Percentiles rank a stretch among this genome's conserved stretches.
Evolutionary conservation across 2,888 invertebrate species (phyloP).

Genomic region (Ochropleura plecta): DNA sequence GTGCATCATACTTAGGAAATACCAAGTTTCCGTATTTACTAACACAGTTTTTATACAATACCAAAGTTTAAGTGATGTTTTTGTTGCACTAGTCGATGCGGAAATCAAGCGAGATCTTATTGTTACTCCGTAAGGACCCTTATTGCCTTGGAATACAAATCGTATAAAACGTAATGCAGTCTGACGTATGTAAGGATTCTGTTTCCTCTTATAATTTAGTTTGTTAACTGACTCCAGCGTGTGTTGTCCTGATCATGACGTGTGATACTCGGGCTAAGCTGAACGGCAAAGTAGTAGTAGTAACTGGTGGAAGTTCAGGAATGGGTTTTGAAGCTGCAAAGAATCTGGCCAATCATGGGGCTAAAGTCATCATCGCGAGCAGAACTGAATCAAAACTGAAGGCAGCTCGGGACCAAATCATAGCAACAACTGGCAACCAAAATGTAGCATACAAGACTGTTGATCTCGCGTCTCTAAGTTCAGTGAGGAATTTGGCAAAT

Average conservation of each 20-base stretch:
- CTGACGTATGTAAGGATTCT: slow-evolving; percentile 47
- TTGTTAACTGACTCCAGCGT: slow-evolving; percentile 35
- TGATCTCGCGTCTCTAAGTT: slow-evolving; percentile 85
- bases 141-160: slow-evolving; percentile 66
- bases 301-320: slow-evolving; percentile 86
- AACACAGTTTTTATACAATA: slow-evolving; percentile 1
- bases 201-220: slow-evolving; percentile 63
- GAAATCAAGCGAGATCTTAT: slow-evolving; percentile 60
- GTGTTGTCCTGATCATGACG: slow-evolving; percentile 60
- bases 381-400: slow-evolving; percentile 85
- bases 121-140: slow-evolving; percentile 59
- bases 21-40: slow-evolving; percentile 4
- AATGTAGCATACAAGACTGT: slow-evolving; percentile 78
- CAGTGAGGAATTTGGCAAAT: slow-evolving; percentile 89
- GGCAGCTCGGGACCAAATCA: slow-evolving; percentile 78
- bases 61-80: slow-evolving; percentile 25
- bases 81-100: slow-evolving; percentile 33
- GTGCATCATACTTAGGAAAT: not conserved
- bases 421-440: slow-evolving; percentile 77
- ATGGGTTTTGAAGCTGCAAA: slow-evolving; percentile 86
- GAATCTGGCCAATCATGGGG: slow-evolving; percentile 85
- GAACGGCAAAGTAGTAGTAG: slow-evolving; percentile 81
- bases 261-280: slow-evolving; percentile 76
- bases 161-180: slow-evolving; percentile 55
- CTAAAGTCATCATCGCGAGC: slow-evolving; percentile 88